Percentiles rank a stretch among this genome's conserved stretches.
These are phyloP conservation scores for Melikaiella ostensackeni DNA, from an alignment of 2,888 invertebrate genomes.

Conservation along the genomic window DNA sequence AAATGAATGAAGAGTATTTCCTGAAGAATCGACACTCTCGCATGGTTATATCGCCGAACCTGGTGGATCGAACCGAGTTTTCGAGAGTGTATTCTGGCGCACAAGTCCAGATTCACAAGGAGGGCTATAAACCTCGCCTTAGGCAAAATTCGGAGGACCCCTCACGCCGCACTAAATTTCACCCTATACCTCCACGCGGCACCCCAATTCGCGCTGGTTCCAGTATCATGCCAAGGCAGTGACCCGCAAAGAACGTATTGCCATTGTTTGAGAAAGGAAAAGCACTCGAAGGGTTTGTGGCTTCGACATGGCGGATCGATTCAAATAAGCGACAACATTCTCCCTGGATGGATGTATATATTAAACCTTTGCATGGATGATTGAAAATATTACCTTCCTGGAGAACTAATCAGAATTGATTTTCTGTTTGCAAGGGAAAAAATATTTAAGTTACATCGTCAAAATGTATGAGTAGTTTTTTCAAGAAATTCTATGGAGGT, in stretches of 20 bases:
- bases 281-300: conserved; percentile 31
- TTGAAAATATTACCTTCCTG: background rate
- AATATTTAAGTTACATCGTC: too few relatives aligned
- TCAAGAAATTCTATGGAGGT: too few relatives aligned
- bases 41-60: conserved; percentile 5
- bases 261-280: conserved; percentile 67
- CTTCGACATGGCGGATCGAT: conserved; percentile 28
- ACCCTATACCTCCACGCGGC: conserved; percentile 57
- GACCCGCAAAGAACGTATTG: conserved; percentile 74
- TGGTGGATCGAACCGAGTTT: conserved; percentile 30
- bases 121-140: conserved; percentile 77
- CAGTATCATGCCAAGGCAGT: conserved; percentile 68
- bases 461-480: too few relatives aligned
- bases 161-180: conserved; percentile 68
- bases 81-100: conserved; percentile 66
- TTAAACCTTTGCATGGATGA: background rate
- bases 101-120: conserved; percentile 77
- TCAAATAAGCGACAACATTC: conserved; percentile 21
- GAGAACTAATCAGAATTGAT: too few relatives aligned
- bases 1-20: background rate
- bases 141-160: conserved; percentile 71
- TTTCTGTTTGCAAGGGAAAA: too few relatives aligned
- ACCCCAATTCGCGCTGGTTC: conserved; percentile 45
- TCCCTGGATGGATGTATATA: background rate
- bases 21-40: conserved; percentile 18